Conservation (phyloP, 2,797 vertebrate species). For the Xiphophorus birchmanni region DNA sequence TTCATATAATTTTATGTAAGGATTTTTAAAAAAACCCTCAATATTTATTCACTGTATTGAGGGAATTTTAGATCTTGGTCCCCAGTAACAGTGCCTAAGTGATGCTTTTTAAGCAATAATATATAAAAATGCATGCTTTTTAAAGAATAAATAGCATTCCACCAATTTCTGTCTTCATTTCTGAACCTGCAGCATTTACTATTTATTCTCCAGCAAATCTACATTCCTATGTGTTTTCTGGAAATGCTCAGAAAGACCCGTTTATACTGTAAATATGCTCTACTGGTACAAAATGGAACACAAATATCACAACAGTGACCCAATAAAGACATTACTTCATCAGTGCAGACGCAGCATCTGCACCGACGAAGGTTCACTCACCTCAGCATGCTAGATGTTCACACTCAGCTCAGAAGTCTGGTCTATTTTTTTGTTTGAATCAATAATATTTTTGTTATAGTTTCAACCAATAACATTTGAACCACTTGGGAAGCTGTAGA, state of each 20-base stretch:
- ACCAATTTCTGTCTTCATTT: neutral
- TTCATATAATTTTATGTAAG: neutral
- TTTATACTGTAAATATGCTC: neutral
- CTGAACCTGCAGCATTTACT: neutral
- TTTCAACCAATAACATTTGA: neutral
- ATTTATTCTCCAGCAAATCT: neutral
- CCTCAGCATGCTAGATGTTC: neutral
- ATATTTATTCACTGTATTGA: neutral
- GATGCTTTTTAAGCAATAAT: neutral
- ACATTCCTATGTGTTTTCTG: neutral
- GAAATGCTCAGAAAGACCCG: neutral
- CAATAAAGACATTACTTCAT: neutral
- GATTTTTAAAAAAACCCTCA: neutral
- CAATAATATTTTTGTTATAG: neutral
- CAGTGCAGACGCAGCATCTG: neutral
- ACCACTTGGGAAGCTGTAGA: neutral
- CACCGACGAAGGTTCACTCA: neutral
- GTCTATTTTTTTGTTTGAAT: neutral
- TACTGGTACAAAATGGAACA: neutral
- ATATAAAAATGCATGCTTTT: neutral
- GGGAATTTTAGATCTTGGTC: neutral
- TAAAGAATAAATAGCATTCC: neutral
- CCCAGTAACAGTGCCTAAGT: neutral
- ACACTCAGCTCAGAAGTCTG: neutral
- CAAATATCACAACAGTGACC: neutral